phyloP scores from a whole-genome alignment of 2,113 vertebrate species.

The Notothenia coriiceps region DNA sequence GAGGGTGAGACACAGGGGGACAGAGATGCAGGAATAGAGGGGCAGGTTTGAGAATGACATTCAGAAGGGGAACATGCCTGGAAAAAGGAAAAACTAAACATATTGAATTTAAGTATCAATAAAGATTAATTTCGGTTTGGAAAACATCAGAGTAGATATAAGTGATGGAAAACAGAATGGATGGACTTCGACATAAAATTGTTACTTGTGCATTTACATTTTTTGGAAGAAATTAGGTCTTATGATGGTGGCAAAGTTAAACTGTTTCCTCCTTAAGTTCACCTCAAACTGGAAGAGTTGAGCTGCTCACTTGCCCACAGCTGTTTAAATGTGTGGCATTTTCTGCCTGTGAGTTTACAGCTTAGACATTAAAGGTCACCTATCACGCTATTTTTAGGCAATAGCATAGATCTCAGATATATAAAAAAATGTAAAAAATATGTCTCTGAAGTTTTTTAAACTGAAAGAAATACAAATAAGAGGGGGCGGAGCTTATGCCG shows the following conservation, averaged over 20 bases:
- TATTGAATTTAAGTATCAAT: not conserved
- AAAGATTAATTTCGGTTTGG: not conserved
- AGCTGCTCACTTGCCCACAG: not conserved
- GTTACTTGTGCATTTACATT: not conserved
- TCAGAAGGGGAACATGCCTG: not conserved
- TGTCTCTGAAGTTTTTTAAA: no score
- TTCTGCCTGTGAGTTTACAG: constrained; percentile 1
- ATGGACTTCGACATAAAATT: not conserved
- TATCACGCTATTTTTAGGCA: no score
- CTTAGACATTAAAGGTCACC: not conserved
- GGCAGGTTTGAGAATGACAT: not conserved
- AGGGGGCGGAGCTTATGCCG: no score
- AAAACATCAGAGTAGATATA: not conserved
- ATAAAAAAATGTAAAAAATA: no score
- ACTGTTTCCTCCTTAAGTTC: not conserved
- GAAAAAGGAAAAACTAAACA: not conserved
- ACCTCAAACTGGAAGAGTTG: not conserved
- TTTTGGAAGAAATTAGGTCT: not conserved
- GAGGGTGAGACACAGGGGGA: constrained; percentile 10
- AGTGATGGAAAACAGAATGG: not conserved
- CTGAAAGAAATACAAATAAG: no score
- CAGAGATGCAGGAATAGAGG: not conserved
- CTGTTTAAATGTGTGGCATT: not conserved
- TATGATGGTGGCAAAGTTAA: not conserved
- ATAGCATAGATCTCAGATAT: no score